Base-by-base conservation (phyloP, 2,113 vertebrate genomes). In the Philantomba maxwellii region DNA sequence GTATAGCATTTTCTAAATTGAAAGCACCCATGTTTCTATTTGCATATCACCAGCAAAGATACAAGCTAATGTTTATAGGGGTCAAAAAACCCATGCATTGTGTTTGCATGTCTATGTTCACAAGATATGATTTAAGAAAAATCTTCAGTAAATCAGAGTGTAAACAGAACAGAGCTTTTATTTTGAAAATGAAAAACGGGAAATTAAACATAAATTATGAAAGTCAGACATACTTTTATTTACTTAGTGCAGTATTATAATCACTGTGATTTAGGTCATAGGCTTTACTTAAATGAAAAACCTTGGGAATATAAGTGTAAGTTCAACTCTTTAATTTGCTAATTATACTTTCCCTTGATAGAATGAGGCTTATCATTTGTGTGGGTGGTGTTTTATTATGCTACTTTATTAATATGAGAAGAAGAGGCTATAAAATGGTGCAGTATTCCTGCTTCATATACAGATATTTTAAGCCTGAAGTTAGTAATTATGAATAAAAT, bases 401-500 rank as follows among this genome's bases (percentile, higher is more conserved):
- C 80, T 93, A 81, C 91, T 97, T 94, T 97, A 95, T 95, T 98
- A 97, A 95, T 95, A 85, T 73, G 70, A 93, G 77, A 85, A 93
- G 88, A 94, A 83, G 70, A 94, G n/a, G 47, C 87, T 96, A 85
- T 97, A 97, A 95, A 95, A 91, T 87, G 62, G 89, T 78, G 7
- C 43, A 87, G 23, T 75, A 92, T 91, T 96, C 66, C 73, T 60
- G 70, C 43, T 97, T 97, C 86, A 93, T 94, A n/a, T 53, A 94
- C 43, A 84, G 84, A 83, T 84, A 94, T 93, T 93, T 97, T 95
- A 97, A 96, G 83, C 73, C 87, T 6, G 45, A 93, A 94, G 57
- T 96, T 94, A 97, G 96, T 97, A 94, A 97, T 96, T 96, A 96
- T 84, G 89, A 97, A 95, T 95, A 97, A 97, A 94, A 96, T 97